Conservation (phyloP, 2,888 invertebrate genomes). For the Leucania comma region DNA sequence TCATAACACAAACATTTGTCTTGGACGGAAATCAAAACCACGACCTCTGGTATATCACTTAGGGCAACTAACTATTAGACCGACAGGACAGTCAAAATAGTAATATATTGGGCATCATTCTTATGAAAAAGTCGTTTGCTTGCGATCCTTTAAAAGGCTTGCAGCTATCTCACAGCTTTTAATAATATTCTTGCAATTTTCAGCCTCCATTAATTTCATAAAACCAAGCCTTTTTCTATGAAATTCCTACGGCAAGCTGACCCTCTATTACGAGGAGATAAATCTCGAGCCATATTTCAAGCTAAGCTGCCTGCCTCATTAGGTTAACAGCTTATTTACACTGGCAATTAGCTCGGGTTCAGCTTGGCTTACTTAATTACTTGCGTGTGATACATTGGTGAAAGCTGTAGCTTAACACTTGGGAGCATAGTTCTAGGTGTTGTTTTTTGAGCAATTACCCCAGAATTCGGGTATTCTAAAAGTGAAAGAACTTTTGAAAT, state of each 20-base stretch:
- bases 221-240: slow-evolving; percentile 14
- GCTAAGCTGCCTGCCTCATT: slow-evolving; percentile 61
- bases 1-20: too few relatives aligned
- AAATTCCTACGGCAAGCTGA: slow-evolving; percentile 17
- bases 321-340: slow-evolving; percentile 72
- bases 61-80: too few relatives aligned
- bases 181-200: background rate
- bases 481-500: too few relatives aligned
- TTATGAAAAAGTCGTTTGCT: too few relatives aligned
- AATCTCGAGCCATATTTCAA: slow-evolving; percentile 61
- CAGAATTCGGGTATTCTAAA: background rate
- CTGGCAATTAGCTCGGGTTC: slow-evolving; percentile 68
- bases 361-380: slow-evolving; percentile 67
- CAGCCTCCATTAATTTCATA: slow-evolving; percentile 17
- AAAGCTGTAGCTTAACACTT: slow-evolving; percentile 36
- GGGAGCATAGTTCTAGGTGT: background rate
- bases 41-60: too few relatives aligned
- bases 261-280: slow-evolving; percentile 50
- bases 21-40: too few relatives aligned
- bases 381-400: slow-evolving; percentile 53
- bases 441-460: background rate
- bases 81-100: too few relatives aligned
- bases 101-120: too few relatives aligned
- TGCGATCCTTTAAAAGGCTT: background rate
- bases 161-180: background rate